Conservation (phyloP, 2,888 invertebrate genomes). For the Lycocerus yunnanus region DNA sequence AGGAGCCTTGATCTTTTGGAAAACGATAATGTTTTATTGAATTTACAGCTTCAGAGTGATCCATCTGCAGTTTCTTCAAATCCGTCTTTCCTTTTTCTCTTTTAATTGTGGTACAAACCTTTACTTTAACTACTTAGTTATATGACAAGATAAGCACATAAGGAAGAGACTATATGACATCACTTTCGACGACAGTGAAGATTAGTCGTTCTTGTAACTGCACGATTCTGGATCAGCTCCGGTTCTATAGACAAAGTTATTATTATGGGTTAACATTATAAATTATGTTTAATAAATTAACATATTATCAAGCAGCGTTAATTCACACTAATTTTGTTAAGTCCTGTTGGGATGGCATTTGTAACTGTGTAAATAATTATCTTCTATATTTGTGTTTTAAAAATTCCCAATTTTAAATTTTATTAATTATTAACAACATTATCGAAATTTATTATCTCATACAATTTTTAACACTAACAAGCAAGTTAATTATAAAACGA, state of each 20-base stretch:
- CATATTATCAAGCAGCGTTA: background rate
- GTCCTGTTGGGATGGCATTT: background rate
- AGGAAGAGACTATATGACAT: too few relatives aligned
- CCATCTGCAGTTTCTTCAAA: too few relatives aligned
- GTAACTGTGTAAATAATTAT: background rate
- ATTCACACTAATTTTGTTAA: background rate
- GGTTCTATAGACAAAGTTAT: background rate
- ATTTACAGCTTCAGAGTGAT: too few relatives aligned
- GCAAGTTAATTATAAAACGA: background rate
- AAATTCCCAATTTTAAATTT: background rate
- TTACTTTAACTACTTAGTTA: too few relatives aligned
- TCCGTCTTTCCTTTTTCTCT: too few relatives aligned
- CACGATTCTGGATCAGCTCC: background rate
- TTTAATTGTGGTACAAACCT: too few relatives aligned
- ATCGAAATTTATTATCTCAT: conserved; percentile 1
- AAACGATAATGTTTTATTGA: too few relatives aligned
- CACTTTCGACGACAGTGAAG: too few relatives aligned
- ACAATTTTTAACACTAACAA: conserved; percentile 3
- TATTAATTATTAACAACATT: conserved; percentile 3
- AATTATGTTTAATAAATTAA: background rate
- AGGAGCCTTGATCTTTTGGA: too few relatives aligned
- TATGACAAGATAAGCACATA: too few relatives aligned
- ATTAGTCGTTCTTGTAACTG: too few relatives aligned
- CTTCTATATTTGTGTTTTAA: background rate
- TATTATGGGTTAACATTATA: background rate